A percentile compares a stretch with the other conserved stretches of the same genome.
Conservation (phyloP, 2,797 vertebrate species). For the Potorous gilbertii region DNA sequence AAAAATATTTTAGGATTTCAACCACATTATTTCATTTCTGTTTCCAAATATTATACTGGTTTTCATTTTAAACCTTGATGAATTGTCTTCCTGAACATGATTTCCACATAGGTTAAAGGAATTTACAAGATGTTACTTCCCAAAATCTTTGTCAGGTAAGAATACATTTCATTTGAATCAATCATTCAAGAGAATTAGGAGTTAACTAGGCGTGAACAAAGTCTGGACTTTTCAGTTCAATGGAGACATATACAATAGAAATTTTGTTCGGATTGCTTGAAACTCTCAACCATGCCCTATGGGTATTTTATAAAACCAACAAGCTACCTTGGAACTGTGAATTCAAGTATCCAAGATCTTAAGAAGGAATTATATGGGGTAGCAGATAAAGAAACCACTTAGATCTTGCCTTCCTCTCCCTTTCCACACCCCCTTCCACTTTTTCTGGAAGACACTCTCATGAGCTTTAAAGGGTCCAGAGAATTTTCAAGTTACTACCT, state of each 20-base stretch:
- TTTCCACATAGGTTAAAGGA: background rate
- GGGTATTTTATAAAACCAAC: background rate
- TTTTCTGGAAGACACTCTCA: background rate
- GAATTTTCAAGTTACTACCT: background rate
- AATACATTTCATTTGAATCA: background rate
- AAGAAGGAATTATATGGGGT: background rate
- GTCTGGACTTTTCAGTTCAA: background rate
- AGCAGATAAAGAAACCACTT: background rate
- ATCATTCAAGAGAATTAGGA: background rate
- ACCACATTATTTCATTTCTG: background rate
- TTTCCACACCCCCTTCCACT: background rate
- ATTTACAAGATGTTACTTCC: background rate
- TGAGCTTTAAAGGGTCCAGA: background rate
- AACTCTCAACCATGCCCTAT: background rate
- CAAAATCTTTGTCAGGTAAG: background rate
- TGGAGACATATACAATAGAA: background rate
- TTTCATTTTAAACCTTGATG: background rate
- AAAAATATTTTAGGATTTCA: conserved; percentile 8
- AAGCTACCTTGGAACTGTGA: background rate
- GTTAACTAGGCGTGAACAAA: background rate
- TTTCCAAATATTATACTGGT: background rate
- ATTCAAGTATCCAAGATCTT: background rate
- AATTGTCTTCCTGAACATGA: background rate
- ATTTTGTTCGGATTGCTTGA: background rate
- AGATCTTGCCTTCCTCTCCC: background rate